Conservation (phyloP, 2,113 vertebrate species). For the Pseudois nayaur region DNA sequence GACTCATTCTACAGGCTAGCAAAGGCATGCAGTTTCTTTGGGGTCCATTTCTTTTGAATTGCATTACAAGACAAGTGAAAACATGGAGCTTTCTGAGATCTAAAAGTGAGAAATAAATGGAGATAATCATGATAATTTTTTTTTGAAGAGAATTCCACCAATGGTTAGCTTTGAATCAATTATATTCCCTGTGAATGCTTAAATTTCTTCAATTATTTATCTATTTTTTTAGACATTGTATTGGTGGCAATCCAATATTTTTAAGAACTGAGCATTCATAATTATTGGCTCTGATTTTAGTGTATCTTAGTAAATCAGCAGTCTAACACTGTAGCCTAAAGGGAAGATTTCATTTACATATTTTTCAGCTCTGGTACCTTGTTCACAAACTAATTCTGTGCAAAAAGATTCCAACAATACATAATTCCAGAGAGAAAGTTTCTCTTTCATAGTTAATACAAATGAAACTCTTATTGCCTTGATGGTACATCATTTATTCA, state of each 20-base stretch:
- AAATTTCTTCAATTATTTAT: background rate
- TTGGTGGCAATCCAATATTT: background rate
- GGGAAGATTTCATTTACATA: background rate
- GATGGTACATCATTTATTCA: background rate
- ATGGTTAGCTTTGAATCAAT: background rate
- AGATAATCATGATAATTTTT: background rate
- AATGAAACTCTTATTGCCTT: background rate
- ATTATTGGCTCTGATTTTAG: background rate
- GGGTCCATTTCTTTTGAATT: background rate
- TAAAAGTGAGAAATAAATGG: background rate
- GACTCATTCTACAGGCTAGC: background rate
- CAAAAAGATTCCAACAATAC: background rate
- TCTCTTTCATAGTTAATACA: background rate
- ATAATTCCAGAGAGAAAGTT: background rate
- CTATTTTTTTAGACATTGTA: background rate
- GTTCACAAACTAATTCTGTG: background rate
- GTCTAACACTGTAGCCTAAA: background rate
- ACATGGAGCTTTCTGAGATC: background rate
- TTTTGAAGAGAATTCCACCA: background rate
- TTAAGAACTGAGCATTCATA: background rate
- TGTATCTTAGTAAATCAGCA: background rate
- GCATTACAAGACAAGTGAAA: background rate
- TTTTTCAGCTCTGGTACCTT: background rate
- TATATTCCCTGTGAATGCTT: background rate
- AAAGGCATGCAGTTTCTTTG: background rate